Conservation (phyloP, 2,113 vertebrate species). For the Tiliqua scincoides region DNA sequence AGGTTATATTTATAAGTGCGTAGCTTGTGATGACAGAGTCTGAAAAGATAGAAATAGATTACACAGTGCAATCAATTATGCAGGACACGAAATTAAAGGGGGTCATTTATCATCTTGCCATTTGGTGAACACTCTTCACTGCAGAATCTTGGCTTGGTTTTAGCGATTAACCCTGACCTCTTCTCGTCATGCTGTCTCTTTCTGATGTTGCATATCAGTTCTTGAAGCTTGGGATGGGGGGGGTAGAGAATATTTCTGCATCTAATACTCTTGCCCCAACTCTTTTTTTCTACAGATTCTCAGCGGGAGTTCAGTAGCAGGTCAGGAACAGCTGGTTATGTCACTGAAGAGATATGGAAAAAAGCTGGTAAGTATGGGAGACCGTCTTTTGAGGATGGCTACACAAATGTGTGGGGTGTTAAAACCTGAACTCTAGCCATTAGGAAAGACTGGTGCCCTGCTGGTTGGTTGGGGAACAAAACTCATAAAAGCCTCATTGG, state of each 20-base stretch:
- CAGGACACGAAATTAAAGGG: slow-evolving; percentile 53
- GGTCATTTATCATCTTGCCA: slow-evolving; percentile 46
- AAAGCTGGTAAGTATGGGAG: slow-evolving; percentile 88
- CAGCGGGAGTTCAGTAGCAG: slow-evolving; percentile 89
- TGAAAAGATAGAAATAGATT: slow-evolving; percentile 39
- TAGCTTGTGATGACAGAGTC: slow-evolving; percentile 25
- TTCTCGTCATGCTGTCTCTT: rapidly evolving
- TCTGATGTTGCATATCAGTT: background rate
- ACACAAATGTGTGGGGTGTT: background rate
- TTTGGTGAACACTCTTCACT: slow-evolving; percentile 39
- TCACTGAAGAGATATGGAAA: slow-evolving; percentile 98
- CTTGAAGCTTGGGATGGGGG: background rate
- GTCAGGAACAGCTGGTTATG: slow-evolving; percentile 86
- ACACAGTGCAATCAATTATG: slow-evolving; percentile 55
- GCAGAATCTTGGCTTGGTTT: slow-evolving; percentile 14
- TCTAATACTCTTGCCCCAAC: slow-evolving; percentile 36
- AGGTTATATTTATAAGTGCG: background rate
- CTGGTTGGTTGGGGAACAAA: background rate
- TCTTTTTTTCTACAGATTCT: slow-evolving; percentile 79
- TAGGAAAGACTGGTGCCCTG: background rate
- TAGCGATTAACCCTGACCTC: slow-evolving; percentile 4
- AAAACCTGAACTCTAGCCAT: background rate
- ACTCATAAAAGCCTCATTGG: background rate
- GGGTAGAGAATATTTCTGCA: slow-evolving; percentile 5
- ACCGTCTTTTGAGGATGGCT: background rate